A percentile compares a stretch with the other conserved stretches of the same genome.
Conservation (phyloP, 2,797 vertebrate species). For the Enteromius paludinosus region DNA sequence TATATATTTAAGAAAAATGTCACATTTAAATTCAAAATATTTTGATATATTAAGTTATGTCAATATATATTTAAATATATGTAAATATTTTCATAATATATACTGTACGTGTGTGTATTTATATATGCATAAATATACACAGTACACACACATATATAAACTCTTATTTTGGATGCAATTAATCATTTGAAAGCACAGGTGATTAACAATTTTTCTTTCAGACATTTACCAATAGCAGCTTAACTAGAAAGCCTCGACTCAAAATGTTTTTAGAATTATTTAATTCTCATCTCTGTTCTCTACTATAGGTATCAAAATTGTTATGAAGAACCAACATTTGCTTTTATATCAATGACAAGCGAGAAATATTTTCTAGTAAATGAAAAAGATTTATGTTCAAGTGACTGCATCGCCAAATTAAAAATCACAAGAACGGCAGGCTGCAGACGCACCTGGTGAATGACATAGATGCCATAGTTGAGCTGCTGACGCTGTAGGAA, state of each 20-base stretch:
- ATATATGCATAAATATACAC: no score
- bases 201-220: neutral
- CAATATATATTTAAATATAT: no score
- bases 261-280: neutral
- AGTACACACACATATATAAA: no score
- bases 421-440: neutral
- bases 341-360: neutral
- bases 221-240: neutral
- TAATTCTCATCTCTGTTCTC: no score
- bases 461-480: constrained; percentile 82
- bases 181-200: no score
- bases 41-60: no score
- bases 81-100: no score
- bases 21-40: no score
- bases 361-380: neutral
- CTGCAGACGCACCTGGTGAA: constrained; percentile 79
- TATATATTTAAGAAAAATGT: no score
- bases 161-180: no score
- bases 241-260: neutral
- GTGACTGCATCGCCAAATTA: neutral
- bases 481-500: constrained; percentile 86
- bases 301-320: neutral
- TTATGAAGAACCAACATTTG: neutral
- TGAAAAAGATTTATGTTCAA: neutral
- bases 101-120: no score